Evolutionary conservation across 2,113 vertebrate species (phyloP).

Genomic region (Pandion haliaetus): DNA sequence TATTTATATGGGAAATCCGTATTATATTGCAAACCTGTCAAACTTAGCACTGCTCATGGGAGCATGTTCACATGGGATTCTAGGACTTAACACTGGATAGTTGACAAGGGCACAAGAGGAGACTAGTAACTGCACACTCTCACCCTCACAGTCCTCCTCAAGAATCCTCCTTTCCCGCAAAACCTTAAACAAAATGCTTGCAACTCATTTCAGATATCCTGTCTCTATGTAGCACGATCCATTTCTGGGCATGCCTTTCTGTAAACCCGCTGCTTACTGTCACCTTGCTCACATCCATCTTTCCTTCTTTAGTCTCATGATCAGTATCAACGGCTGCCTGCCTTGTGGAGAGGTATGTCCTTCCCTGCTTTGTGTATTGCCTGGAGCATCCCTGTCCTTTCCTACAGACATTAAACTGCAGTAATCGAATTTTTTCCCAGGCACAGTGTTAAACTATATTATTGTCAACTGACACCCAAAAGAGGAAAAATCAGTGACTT

Average conservation of each 20-base stretch:
- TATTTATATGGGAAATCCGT: background rate
- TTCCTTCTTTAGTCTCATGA: background rate
- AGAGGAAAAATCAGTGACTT: background rate
- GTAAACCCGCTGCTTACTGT: background rate
- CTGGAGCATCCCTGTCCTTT: background rate
- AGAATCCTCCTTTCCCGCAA: background rate
- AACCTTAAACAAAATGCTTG: background rate
- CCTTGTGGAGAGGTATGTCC: background rate
- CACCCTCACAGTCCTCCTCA: background rate
- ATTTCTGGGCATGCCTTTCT: background rate
- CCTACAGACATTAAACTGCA: background rate
- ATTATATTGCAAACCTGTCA: background rate
- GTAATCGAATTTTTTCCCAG: background rate
- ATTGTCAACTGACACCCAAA: background rate
- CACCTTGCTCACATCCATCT: background rate
- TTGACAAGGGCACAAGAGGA: background rate
- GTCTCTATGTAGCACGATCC: background rate
- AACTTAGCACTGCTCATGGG: background rate
- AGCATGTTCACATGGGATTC: background rate
- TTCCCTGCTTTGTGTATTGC: background rate
- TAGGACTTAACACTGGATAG: background rate
- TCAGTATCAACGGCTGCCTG: background rate
- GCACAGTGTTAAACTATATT: background rate
- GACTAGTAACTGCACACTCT: background rate
- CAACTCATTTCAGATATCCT: background rate